These are phyloP conservation scores for Penaeus japonicus DNA, from an alignment of 1,140 invertebrate species.

Conservation along the genomic window DNA sequence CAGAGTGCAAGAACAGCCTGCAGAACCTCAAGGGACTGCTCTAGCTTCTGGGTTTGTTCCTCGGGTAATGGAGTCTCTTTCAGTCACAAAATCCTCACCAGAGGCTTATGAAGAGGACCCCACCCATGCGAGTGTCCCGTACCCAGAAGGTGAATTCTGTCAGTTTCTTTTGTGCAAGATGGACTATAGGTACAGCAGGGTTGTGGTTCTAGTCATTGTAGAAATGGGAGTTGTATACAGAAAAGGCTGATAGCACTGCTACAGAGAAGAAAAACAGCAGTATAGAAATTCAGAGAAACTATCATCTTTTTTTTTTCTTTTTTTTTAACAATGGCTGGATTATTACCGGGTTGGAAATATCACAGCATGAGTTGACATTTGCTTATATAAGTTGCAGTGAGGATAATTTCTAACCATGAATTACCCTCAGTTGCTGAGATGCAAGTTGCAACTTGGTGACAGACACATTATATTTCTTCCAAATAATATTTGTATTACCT, in stretches of 20 bases:
- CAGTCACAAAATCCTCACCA: conserved; percentile 29
- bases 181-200: neutral
- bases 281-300: neutral
- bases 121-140: conserved; percentile 24
- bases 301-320: too few species aligned
- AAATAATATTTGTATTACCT: neutral
- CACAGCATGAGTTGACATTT: too few species aligned
- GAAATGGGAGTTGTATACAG: neutral
- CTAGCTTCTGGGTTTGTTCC: conserved; percentile 36
- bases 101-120: conserved; percentile 20
- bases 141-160: conserved; percentile 46
- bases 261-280: neutral
- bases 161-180: neutral
- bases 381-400: too few species aligned
- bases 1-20: neutral
- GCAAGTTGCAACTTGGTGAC: too few species aligned
- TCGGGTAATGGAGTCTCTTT: conserved; percentile 44
- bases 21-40: neutral
- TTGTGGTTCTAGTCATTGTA: neutral
- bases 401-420: too few species aligned
- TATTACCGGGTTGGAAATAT: too few species aligned
- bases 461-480: neutral
- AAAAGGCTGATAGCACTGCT: neutral
- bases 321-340: too few species aligned
- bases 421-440: too few species aligned